A percentile compares a stretch with the other conserved stretches of the same genome.
Conservation (phyloP, 2,113 vertebrate species). For the Cichladusa arquata region DNA sequence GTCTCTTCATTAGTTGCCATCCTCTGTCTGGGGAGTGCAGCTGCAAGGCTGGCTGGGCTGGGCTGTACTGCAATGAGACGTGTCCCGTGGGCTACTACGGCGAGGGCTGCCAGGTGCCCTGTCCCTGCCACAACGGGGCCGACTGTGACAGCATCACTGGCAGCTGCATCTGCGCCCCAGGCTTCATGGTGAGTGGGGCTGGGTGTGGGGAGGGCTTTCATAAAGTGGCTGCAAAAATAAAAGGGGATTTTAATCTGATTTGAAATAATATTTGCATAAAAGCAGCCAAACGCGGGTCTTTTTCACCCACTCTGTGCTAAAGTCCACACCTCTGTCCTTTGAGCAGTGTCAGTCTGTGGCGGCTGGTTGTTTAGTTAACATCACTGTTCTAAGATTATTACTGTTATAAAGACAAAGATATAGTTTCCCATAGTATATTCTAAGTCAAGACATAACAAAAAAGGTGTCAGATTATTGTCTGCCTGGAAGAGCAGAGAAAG, state of each 20-base stretch:
- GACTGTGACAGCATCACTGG: slow-evolving; percentile 91
- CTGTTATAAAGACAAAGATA: not conserved
- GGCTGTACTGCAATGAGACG: slow-evolving; percentile 92
- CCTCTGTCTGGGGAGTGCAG: slow-evolving; percentile 93
- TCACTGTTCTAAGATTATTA: not conserved
- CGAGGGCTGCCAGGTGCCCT: slow-evolving; percentile 83
- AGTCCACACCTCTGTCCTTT: not conserved
- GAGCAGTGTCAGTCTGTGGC: not conserved
- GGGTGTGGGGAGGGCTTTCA: rapidly evolving
- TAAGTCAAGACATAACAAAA: slow-evolving; percentile 36
- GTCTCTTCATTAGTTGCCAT: slow-evolving; percentile 82
- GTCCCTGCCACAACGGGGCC: slow-evolving; percentile 89
- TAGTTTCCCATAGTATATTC: not conserved
- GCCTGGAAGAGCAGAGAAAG: slow-evolving; percentile 38
- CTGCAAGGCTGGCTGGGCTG: slow-evolving; percentile 91
- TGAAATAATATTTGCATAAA: not conserved
- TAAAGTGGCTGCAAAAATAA: not conserved
- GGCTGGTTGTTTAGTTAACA: not conserved
- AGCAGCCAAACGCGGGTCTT: not conserved
- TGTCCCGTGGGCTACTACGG: slow-evolving; percentile 88
- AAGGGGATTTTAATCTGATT: not conserved
- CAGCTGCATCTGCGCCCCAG: slow-evolving; percentile 86
- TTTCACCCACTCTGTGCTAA: rapidly evolving
- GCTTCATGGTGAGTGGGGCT: slow-evolving; percentile 84
- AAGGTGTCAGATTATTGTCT: slow-evolving; percentile 45